Percentiles rank a stretch among this genome's conserved stretches.
phyloP scores from a whole-genome alignment of 2,888 invertebrate species.

The Odontomyia ornata region DNA sequence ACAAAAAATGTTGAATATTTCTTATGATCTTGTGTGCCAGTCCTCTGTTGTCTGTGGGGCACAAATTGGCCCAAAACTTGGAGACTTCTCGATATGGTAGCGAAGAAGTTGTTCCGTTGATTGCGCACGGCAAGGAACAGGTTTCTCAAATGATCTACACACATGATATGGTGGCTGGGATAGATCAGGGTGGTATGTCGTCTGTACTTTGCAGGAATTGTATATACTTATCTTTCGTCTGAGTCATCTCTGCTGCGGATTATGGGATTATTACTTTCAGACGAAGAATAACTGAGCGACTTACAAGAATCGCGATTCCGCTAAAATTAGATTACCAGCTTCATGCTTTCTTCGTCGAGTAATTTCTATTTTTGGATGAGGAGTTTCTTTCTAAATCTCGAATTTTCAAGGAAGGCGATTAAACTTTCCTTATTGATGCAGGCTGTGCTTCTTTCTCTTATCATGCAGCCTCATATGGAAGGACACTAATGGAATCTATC shows the following conservation, averaged over 20 bases:
- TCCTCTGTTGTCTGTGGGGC: not conserved
- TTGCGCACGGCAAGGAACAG: not conserved
- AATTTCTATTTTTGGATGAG: too few relatives aligned
- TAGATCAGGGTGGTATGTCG: too few relatives aligned
- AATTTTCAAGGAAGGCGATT: too few relatives aligned
- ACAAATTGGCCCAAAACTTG: slow-evolving; percentile 1
- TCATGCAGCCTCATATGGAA: too few relatives aligned
- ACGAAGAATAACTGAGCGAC: too few relatives aligned
- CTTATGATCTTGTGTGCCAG: not conserved
- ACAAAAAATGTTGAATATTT: not conserved
- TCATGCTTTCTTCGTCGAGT: too few relatives aligned
- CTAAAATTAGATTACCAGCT: too few relatives aligned
- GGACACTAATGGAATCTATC: too few relatives aligned
- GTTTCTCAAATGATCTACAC: not conserved
- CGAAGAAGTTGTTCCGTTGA: not conserved
- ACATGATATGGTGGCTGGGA: not conserved
- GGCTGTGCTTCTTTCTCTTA: too few relatives aligned
- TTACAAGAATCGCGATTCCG: too few relatives aligned
- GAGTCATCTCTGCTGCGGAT: not conserved
- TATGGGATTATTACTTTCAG: not conserved
- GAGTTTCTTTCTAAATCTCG: too few relatives aligned
- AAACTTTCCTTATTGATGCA: too few relatives aligned
- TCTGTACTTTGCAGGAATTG: not conserved
- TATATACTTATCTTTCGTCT: not conserved
- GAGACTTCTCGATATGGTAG: not conserved